Evolutionary conservation across 1,140 invertebrate species (phyloP).

Genomic region (Formica selysi): DNA sequence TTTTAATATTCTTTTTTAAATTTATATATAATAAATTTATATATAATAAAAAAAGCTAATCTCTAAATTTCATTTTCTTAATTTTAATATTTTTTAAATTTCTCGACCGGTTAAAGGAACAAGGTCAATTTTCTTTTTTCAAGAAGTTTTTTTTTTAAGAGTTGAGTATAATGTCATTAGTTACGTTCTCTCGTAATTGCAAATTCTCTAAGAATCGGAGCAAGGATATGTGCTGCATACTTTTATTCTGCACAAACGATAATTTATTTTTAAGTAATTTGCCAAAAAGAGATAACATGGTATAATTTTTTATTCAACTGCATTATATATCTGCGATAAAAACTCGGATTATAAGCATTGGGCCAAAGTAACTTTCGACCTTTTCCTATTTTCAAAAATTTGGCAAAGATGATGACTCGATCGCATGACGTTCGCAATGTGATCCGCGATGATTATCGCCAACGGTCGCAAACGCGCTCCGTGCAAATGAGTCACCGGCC

Average conservation of each 20-base stretch:
- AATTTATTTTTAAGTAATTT: neutral
- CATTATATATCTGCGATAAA: neutral
- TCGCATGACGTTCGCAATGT: conserved; percentile 5
- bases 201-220: neutral
- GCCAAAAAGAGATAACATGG: neutral
- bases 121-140: neutral
- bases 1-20: neutral
- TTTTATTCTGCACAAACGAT: neutral
- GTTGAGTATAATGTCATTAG: neutral
- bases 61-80: neutral
- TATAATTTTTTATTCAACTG: neutral
- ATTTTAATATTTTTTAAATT: neutral
- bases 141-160: neutral
- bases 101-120: neutral
- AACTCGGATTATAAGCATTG: neutral
- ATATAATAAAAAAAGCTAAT: neutral
- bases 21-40: no score
- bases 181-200: neutral
- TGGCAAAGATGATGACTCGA: neutral
- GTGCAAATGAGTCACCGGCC: conserved; percentile 10
- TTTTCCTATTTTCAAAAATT: neutral
- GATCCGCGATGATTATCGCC: neutral
- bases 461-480: conserved; percentile 2
- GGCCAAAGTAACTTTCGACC: neutral
- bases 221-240: neutral